Percentiles rank a stretch among this genome's conserved stretches.
phyloP scores from a whole-genome alignment of 2,113 vertebrate genomes.

The Cygnus buccinator region DNA sequence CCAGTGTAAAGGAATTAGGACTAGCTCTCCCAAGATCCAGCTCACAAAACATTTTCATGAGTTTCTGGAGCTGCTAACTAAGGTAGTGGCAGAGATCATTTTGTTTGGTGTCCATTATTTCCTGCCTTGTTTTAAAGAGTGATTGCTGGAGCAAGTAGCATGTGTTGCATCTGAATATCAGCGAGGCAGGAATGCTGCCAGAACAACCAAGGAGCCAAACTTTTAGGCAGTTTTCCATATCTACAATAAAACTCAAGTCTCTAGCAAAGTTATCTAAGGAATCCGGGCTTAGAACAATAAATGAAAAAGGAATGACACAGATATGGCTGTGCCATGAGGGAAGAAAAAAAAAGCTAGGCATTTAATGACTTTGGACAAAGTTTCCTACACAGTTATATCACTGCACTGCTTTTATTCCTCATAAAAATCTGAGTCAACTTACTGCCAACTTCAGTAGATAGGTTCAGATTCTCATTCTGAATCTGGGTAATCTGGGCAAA shows the following conservation, averaged over 20 bases:
- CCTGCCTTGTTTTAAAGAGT: background rate
- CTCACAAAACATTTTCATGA: background rate
- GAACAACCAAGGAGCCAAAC: background rate
- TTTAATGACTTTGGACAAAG: background rate
- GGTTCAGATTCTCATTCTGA: background rate
- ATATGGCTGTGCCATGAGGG: background rate
- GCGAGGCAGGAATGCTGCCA: conserved; percentile 14
- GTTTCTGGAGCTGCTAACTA: background rate
- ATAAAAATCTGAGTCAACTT: background rate
- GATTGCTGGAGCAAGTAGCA: background rate
- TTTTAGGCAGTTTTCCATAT: conserved; percentile 33
- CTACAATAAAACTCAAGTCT: conserved; percentile 15
- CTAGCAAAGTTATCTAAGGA: conserved; percentile 50
- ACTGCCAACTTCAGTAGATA: background rate
- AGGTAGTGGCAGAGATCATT: background rate
- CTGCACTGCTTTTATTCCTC: background rate
- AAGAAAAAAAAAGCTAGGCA: background rate
- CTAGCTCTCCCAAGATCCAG: background rate
- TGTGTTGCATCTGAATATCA: background rate
- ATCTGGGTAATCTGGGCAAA: background rate
- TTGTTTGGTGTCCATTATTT: background rate
- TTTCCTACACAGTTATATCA: conserved; percentile 1
- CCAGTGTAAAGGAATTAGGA: background rate
- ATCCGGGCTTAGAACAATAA: conserved; percentile 18
- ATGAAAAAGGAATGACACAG: conserved; percentile 44